Evolutionary conservation across 2,888 invertebrate genomes (phyloP), one percentile per base, ranked within the genome.

Genomic region (Drosophila limbata): DNA sequence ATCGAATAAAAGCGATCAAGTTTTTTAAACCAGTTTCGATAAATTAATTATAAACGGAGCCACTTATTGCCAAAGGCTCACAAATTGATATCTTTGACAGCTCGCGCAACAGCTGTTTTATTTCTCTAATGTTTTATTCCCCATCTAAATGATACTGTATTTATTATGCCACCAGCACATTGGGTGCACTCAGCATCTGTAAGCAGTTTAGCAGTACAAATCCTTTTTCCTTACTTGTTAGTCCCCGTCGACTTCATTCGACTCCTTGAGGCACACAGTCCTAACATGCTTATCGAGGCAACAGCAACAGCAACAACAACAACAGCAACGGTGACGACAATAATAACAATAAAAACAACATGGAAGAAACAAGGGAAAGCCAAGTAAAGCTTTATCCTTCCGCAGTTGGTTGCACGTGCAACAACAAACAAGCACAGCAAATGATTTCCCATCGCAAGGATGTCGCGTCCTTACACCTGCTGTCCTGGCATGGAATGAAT

Each of bases 401-500:
- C 67, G 48, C 71, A 61, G 57, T 39, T 53, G 45, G 63, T 62
- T 64, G 72, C 50, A 76, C 76, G 76, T 76, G 67, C 64, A 60
- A 51, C 42, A 65, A 21, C 69, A 69, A 59, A 37, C 52, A 42
- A 52, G 37, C 31, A 44, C 39, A 35, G 37, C 57, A 60, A 57
- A 75, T 71, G 63, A 71, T 67, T 75, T 60, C 51, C 52, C 51
- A n/a, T 39, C 52, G 44, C 59, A 48, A 59, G 59, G 69, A 60
- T 35, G 53, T 57, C 40, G 48, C 47, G 19, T 57, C 35, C 15
- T 45, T 64, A 42, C 60, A 64, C 72, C 71, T 76, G 67, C 42
- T 28, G 37, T 40, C 44, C 40, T 25, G 25, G 13, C 48, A 25
- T 25, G 25, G 1, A 25, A 25, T 44, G 64, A 40, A 59, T 45